A percentile compares a stretch with the other conserved stretches of the same genome.
Conservation (phyloP, 1,140 invertebrate genomes). For the Scaptodrosophila lebanonensis region DNA sequence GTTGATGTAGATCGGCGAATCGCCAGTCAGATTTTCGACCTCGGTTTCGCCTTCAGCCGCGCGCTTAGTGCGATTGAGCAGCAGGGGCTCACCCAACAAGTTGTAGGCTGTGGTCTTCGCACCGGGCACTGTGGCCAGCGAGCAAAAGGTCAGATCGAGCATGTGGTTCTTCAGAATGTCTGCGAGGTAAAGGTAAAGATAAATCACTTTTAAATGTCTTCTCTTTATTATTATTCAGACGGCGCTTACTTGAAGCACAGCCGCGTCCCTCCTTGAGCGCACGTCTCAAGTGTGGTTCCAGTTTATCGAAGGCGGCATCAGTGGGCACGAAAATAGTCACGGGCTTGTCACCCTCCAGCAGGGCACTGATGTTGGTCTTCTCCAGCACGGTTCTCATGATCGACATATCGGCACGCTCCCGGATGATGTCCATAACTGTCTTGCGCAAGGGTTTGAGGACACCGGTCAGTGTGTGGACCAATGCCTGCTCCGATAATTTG, state of each 20-base stretch:
- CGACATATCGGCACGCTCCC: slow-evolving; percentile 73
- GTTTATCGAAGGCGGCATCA: slow-evolving; percentile 81
- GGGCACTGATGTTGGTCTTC: slow-evolving; percentile 67
- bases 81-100: slow-evolving; percentile 78
- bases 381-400: slow-evolving; percentile 72
- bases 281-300: slow-evolving; percentile 76
- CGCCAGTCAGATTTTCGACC: slow-evolving; percentile 31
- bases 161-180: slow-evolving; percentile 83
- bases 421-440: slow-evolving; percentile 77
- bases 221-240: no score
- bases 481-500: slow-evolving; percentile 81
- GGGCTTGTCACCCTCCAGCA: slow-evolving; percentile 79
- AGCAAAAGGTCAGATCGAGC: slow-evolving; percentile 83
- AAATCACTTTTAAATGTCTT: background rate
- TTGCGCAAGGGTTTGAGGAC: slow-evolving; percentile 80
- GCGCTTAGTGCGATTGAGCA: slow-evolving; percentile 78
- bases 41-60: slow-evolving; percentile 33
- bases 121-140: slow-evolving; percentile 79
- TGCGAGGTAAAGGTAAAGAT: slow-evolving; percentile 41
- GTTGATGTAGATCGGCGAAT: slow-evolving; percentile 76
- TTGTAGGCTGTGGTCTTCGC: slow-evolving; percentile 79
- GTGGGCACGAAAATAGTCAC: slow-evolving; percentile 83
- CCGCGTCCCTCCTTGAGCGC: slow-evolving; percentile 77
- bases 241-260: slow-evolving; percentile 78
- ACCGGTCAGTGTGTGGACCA: slow-evolving; percentile 83